phyloP scores from a whole-genome alignment of 2,797 vertebrate species.

The Rhincodon typus region DNA sequence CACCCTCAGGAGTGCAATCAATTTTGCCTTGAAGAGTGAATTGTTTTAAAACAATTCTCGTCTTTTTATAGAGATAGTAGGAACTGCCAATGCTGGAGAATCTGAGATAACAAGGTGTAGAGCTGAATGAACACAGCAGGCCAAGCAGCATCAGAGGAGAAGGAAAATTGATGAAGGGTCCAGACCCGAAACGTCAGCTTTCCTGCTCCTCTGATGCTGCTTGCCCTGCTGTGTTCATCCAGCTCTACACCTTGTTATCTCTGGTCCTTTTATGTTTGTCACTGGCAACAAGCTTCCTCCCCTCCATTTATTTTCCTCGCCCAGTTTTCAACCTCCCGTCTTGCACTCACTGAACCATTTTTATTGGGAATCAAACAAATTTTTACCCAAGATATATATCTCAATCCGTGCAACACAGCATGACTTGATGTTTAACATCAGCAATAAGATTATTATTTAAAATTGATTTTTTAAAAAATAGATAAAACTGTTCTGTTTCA shows the following conservation, averaged over 20 bases:
- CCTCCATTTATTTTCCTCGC: background rate
- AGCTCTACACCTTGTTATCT: too few species aligned
- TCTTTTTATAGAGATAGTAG: background rate
- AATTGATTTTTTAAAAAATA: background rate
- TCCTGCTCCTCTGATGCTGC: too few species aligned
- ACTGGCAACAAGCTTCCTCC: background rate
- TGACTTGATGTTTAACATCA: background rate
- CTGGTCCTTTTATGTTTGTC: background rate
- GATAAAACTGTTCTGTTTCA: background rate
- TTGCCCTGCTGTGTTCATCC: too few species aligned
- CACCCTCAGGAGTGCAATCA: background rate
- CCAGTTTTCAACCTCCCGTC: background rate
- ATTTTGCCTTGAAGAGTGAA: background rate
- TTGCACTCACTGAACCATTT: background rate
- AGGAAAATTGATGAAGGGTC: too few species aligned
- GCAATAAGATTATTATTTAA: background rate
- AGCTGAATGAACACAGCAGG: too few species aligned
- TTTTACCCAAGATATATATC: background rate
- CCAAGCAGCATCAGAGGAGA: too few species aligned
- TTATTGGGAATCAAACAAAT: background rate
- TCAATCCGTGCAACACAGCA: background rate
- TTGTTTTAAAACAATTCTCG: background rate
- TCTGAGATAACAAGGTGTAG: too few species aligned
- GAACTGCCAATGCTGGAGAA: too few species aligned
- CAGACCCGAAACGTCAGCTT: too few species aligned